A percentile compares a stretch with the other conserved stretches of the same genome.
phyloP scores from a whole-genome alignment of 2,113 vertebrate species.

The Danionella cerebrum region DNA sequence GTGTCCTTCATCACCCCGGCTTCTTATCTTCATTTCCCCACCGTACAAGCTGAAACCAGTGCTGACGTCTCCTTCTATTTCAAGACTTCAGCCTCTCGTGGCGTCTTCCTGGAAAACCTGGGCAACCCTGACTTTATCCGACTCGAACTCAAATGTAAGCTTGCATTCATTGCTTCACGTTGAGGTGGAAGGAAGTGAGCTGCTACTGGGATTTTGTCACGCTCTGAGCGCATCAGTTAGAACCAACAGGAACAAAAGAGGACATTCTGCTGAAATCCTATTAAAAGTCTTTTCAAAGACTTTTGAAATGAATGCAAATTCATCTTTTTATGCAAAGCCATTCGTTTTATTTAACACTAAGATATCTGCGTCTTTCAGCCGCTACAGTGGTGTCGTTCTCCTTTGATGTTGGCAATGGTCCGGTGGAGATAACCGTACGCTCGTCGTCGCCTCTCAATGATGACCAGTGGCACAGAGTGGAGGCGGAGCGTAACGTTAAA shows the following conservation, averaged over 20 bases:
- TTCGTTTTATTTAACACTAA: background rate
- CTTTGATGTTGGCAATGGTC: constrained; percentile 82
- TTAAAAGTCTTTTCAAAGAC: no score
- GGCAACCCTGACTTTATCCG: constrained; percentile 83
- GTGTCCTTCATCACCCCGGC: constrained; percentile 85
- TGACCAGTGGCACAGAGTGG: constrained; percentile 89
- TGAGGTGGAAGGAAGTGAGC: background rate
- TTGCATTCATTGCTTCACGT: background rate
- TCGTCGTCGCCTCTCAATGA: constrained; percentile 76
- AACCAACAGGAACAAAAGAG: no score
- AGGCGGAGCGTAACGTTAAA: constrained; percentile 82
- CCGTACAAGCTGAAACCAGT: constrained; percentile 82
- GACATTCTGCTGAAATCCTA: no score
- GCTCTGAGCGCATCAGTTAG: no score
- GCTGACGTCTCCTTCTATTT: constrained; percentile 97
- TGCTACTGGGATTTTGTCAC: no score
- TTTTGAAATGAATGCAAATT: no score
- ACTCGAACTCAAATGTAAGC: constrained; percentile 85
- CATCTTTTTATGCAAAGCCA: no score
- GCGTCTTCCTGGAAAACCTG: constrained; percentile 88
- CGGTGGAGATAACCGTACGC: constrained; percentile 72
- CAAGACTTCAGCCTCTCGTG: constrained; percentile 80
- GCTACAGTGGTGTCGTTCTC: constrained; percentile 77
- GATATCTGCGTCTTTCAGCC: constrained; percentile 54
- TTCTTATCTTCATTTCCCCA: constrained; percentile 86